Conservation (phyloP, 2,888 invertebrate genomes). For the Azorinus chamasolen region DNA sequence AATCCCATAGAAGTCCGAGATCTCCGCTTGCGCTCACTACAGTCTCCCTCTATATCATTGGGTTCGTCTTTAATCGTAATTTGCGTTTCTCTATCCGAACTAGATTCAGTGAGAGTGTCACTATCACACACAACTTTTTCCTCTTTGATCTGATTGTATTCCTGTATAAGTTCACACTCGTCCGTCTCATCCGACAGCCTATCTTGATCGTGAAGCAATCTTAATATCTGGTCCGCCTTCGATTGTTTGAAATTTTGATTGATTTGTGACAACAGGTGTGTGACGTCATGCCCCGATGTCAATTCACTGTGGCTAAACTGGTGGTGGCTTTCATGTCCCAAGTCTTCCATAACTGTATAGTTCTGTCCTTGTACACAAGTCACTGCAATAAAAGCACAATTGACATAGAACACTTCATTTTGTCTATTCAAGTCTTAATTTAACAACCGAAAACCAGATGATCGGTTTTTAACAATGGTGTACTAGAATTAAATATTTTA, state of each 20-base stretch:
- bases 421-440: too few species aligned
- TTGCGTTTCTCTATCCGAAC: slow-evolving; percentile 38
- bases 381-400: too few species aligned
- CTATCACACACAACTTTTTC: slow-evolving; percentile 54
- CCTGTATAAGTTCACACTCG: slow-evolving; percentile 42
- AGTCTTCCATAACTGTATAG: slow-evolving; percentile 9
- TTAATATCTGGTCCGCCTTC: slow-evolving; percentile 74
- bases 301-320: slow-evolving; percentile 53
- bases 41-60: slow-evolving; percentile 43
- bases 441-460: too few species aligned
- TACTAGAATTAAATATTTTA: too few species aligned
- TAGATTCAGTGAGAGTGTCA: slow-evolving; percentile 62
- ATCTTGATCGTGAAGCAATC: slow-evolving; percentile 75
- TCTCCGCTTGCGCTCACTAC: slow-evolving; percentile 18
- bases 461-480: too few species aligned
- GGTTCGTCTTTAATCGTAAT: slow-evolving; percentile 28
- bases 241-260: slow-evolving; percentile 69
- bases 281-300: slow-evolving; percentile 59
- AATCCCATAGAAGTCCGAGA: slow-evolving; percentile 76
- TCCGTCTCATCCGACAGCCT: slow-evolving; percentile 60
- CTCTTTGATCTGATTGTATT: slow-evolving; percentile 50
- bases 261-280: slow-evolving; percentile 66
- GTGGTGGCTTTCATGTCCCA: slow-evolving; percentile 46
- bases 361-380: too few species aligned
- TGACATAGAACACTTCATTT: too few species aligned